Evolutionary conservation across 2,888 invertebrate genomes (phyloP).

Genomic region (Apoda limacodes): DNA sequence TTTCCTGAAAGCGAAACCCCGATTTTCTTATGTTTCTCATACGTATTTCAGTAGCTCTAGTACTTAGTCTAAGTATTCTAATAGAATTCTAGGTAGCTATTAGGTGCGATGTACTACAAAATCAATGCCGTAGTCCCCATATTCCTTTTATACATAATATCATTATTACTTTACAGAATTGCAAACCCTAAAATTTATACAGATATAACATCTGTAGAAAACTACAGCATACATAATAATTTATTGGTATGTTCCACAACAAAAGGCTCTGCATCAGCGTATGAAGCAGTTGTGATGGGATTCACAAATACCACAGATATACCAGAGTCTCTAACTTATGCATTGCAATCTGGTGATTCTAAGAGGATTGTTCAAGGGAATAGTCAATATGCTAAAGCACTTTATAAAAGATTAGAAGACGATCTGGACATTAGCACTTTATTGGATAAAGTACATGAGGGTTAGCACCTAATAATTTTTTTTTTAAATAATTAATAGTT

Average conservation of each 20-base stretch:
- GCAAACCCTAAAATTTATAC: constrained; percentile 38
- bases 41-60: no score
- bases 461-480: constrained; percentile 31
- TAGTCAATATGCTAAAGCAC: constrained; percentile 51
- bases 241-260: constrained; percentile 50
- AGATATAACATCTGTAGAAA: constrained; percentile 36
- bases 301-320: constrained; percentile 40
- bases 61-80: no score
- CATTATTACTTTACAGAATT: constrained; percentile 29
- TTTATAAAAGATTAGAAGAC: constrained; percentile 47
- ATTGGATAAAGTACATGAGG: constrained; percentile 59
- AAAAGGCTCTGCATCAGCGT: constrained; percentile 44
- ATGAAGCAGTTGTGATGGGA: constrained; percentile 53
- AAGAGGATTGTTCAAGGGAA: constrained; percentile 39
- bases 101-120: no score
- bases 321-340: constrained; percentile 40
- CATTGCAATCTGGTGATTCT: constrained; percentile 41
- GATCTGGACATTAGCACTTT: constrained; percentile 50
- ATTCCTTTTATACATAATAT: no score
- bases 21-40: no score
- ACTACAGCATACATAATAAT: constrained; percentile 48
- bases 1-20: no score
- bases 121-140: no score
- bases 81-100: no score
- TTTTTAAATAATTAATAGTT: no score